These are phyloP conservation scores for Uloborus plumipes DNA, from an alignment of 2,888 invertebrate species.

Conservation along the genomic window DNA sequence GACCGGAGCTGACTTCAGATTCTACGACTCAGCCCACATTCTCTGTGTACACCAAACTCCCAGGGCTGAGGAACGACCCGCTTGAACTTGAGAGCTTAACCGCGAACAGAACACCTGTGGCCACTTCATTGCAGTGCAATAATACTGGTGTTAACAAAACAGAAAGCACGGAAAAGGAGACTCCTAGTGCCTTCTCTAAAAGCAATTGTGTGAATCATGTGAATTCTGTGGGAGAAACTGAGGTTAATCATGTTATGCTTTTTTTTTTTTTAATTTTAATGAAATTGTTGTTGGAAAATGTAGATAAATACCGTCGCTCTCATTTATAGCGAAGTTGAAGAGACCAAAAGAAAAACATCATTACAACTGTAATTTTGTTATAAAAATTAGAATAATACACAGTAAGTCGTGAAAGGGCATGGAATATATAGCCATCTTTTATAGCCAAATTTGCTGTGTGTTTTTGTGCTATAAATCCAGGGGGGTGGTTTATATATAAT, in stretches of 20 bases:
- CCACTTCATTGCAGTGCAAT: constrained; percentile 15
- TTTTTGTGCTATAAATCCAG: too few relatives aligned
- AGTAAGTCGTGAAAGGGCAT: too few relatives aligned
- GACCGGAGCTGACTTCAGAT: constrained; percentile 68
- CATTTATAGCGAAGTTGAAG: too few relatives aligned
- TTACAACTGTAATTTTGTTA: too few relatives aligned
- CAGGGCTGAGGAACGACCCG: constrained; percentile 66
- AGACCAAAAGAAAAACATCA: too few relatives aligned
- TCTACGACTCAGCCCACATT: constrained; percentile 62
- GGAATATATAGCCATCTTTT: too few relatives aligned
- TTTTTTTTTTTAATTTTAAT: constrained; percentile 3
- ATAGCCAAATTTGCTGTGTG: too few relatives aligned
- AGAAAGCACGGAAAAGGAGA: constrained; percentile 20
- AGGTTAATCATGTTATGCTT: constrained; percentile 29
- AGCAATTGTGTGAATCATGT: constrained; percentile 55
- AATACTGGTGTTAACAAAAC: constrained; percentile 28
- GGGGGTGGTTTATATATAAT: too few relatives aligned
- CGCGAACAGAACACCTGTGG: constrained; percentile 75
- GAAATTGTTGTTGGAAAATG: too few relatives aligned
- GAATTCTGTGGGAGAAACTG: constrained; percentile 42
- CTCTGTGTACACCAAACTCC: constrained; percentile 66
- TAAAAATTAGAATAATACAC: too few relatives aligned
- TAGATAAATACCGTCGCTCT: too few relatives aligned
- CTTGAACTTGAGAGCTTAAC: constrained; percentile 36
- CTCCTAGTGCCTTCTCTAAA: constrained; percentile 37